Base-by-base conservation (phyloP, 2,888 invertebrate species). In the Parapristionchus giblindavisi region DNA sequence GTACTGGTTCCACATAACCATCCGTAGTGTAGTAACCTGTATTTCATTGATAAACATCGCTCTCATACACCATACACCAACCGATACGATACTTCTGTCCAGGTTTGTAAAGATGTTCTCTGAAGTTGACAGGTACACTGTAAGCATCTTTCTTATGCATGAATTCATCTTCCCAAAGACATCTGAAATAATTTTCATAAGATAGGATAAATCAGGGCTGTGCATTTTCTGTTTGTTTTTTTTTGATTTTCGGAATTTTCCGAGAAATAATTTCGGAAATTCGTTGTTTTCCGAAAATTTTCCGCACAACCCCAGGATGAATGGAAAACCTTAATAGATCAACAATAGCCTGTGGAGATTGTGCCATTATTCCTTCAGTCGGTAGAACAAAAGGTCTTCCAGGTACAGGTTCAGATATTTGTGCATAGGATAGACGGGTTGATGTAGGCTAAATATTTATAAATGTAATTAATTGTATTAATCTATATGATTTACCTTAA, bases 401-500 rank as follows among this genome's bases (percentile, higher is more conserved):
- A 21, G 79, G 79, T 6, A 79, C 52, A 4, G 77, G 74, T 6
- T 54, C 73, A 5, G 43, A 34, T 32, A 36, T 38, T 34, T 77
- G 68, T 4, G 21, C 38, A 4, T 68, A 38, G 21, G 77, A 74
- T 29, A 74, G 51, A 29, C 77, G 76, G 3, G 72, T 43, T 27
- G 73, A 52, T 8, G 74, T 68, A 1, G 77, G 77, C 77, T 77
- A 29, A 21, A 77, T 43, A 32, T 29, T 32, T 51, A n/a, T 63
- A 43, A 14, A 29, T 6, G 14, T 6, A 5, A 54, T 17, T 36
- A 32, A 11, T 27, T 6, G 32, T 27, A 14, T 32, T 8, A 27
- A 34, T 17, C 56, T 21, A 1, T 14, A 43, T 43, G 43, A 43
- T 65, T 52, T 29, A 77, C 77, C 75, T 80, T 80, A 1, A 90